These are phyloP conservation scores for Pentamera pediparva DNA, from an alignment of 53 echinoderm and acorn worm species.

Conservation along the genomic window DNA sequence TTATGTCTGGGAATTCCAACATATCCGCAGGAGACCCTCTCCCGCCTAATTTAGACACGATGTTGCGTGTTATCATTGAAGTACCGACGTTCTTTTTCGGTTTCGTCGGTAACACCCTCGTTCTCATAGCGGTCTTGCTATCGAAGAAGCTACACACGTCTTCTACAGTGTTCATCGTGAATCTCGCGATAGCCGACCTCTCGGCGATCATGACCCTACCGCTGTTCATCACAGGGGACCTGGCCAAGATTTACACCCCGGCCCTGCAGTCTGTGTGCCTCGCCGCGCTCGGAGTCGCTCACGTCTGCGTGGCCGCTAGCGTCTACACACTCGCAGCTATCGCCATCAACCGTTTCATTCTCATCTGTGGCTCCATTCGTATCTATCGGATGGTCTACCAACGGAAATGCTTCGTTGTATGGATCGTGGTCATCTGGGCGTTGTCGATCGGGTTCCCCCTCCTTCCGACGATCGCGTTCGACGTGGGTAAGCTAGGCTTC, in stretches of 20 bases:
- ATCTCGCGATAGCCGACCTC: not conserved
- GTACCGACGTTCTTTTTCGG: not conserved
- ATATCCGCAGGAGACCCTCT: too few species aligned
- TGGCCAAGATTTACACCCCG: not conserved
- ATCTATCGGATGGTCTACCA: not conserved
- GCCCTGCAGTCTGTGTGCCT: not conserved
- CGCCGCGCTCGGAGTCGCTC: not conserved
- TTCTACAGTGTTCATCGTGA: not conserved
- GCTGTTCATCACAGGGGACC: not conserved
- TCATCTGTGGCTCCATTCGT: not conserved
- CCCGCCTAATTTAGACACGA: too few species aligned
- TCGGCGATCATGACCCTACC: not conserved
- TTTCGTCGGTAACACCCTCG: not conserved
- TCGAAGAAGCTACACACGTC: not conserved
- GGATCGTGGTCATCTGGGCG: not conserved
- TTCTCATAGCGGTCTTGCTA: not conserved
- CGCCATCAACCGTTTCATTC: too few species aligned
- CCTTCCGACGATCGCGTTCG: not conserved
- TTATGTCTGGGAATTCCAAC: too few species aligned
- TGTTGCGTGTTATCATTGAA: too few species aligned
- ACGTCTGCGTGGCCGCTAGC: not conserved
- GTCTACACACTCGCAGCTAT: not conserved
- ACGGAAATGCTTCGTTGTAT: not conserved
- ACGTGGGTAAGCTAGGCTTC: constrained; percentile 5
- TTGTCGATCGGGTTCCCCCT: not conserved